phyloP scores from a whole-genome alignment of 2,797 vertebrate genomes.

The Pygocentrus nattereri region DNA sequence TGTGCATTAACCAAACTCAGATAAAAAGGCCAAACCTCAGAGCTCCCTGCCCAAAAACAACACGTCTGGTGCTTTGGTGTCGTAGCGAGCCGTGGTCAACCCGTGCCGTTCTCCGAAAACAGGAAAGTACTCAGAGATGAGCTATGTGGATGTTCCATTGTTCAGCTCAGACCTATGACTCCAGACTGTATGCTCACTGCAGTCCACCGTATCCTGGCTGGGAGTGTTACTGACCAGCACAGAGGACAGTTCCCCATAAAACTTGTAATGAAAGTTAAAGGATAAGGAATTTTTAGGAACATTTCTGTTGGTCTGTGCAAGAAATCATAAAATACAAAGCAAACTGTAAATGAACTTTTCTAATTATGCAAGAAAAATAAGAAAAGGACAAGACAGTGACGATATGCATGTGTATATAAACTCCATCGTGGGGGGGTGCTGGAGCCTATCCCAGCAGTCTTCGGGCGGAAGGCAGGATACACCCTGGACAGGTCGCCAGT shows the following conservation, averaged over 20 bases:
- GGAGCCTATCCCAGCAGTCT: no score
- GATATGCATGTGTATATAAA: no score
- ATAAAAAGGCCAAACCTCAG: slow-evolving; percentile 24
- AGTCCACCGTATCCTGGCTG: slow-evolving; percentile 15
- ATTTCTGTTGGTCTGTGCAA: not conserved
- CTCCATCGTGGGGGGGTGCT: no score
- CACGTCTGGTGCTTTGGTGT: slow-evolving; percentile 31
- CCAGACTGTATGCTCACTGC: slow-evolving; percentile 38
- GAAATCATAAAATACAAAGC: not conserved
- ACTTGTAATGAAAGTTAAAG: not conserved
- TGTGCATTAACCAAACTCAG: slow-evolving; percentile 10
- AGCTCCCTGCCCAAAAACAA: slow-evolving; percentile 43
- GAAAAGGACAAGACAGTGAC: no score
- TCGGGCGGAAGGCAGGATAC: no score
- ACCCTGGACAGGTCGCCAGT: no score
- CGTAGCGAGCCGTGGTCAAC: slow-evolving; percentile 19
- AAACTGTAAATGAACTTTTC: no score
- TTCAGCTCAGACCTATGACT: slow-evolving; percentile 55
- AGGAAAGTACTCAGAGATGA: slow-evolving; percentile 58
- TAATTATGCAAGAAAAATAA: no score
- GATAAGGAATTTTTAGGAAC: not conserved
- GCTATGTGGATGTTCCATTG: slow-evolving; percentile 58
- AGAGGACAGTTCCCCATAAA: not conserved
- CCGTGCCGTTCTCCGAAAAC: slow-evolving; percentile 52
- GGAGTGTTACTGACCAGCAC: slow-evolving; percentile 15